These are phyloP conservation scores for Synaphobranchus kaupii DNA, from an alignment of 2,797 vertebrate species.

Conservation along the genomic window DNA sequence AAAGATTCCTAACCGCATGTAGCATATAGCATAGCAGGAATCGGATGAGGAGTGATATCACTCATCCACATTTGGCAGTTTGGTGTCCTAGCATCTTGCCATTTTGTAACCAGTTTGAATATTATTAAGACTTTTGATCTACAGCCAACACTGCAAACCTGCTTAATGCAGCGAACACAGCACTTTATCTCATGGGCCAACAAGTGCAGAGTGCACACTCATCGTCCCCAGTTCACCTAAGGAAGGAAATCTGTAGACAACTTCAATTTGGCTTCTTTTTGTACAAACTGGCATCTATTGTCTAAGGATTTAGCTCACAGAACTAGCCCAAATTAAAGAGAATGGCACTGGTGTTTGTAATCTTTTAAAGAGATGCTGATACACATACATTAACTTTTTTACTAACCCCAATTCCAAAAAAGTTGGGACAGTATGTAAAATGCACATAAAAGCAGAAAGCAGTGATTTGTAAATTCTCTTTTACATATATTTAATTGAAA, in stretches of 20 bases:
- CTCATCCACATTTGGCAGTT: background rate
- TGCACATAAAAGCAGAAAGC: too few relatives aligned
- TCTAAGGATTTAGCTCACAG: background rate
- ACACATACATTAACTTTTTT: background rate
- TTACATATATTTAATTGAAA: too few relatives aligned
- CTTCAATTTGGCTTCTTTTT: background rate
- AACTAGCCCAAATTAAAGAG: background rate
- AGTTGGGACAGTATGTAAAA: too few relatives aligned
- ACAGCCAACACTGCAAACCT: background rate
- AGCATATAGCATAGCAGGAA: background rate
- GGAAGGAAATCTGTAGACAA: background rate
- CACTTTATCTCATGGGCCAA: background rate
- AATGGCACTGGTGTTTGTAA: background rate
- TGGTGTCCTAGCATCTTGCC: background rate
- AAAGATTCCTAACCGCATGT: background rate
- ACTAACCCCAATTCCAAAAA: too few relatives aligned
- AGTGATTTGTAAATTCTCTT: too few relatives aligned
- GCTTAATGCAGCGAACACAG: background rate
- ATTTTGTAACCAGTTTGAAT: background rate
- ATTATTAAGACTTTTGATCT: background rate
- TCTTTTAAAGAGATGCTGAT: background rate
- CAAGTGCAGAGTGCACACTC: background rate
- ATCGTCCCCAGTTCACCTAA: background rate
- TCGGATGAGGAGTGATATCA: background rate
- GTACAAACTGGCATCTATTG: background rate